Percentiles rank a stretch among this genome's conserved stretches.
These are phyloP conservation scores for Serranus cabrilla DNA, from an alignment of 2,797 vertebrate genomes.

Conservation along the genomic window DNA sequence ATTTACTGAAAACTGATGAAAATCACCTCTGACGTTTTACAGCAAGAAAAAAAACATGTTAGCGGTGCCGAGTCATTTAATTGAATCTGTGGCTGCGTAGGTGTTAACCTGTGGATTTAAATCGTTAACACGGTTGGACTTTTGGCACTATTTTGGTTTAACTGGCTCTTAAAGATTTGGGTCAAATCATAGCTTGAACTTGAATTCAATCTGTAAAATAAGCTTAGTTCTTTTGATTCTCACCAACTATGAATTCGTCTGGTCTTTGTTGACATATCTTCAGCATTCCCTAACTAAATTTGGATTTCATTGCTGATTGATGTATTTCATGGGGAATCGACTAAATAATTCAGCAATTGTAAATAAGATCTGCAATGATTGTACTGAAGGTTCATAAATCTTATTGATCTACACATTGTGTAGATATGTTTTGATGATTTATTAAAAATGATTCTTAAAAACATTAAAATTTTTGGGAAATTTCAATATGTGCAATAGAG, in stretches of 20 bases:
- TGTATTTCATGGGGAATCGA: slow-evolving; percentile 62
- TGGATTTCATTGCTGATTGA: slow-evolving; percentile 58
- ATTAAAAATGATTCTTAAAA: slow-evolving; percentile 84
- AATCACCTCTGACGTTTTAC: slow-evolving; percentile 15
- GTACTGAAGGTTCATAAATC: slow-evolving; percentile 85
- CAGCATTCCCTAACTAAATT: slow-evolving; percentile 50
- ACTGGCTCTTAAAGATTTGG: slow-evolving; percentile 3
- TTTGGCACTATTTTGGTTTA: slow-evolving; percentile 14
- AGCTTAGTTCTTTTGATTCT: slow-evolving; percentile 25
- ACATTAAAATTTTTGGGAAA: slow-evolving; percentile 10
- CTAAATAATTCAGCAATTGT: slow-evolving; percentile 79
- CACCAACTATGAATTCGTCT: slow-evolving; percentile 13
- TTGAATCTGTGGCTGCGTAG: slow-evolving; percentile 13
- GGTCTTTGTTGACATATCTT: slow-evolving; percentile 46
- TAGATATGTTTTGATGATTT: slow-evolving; percentile 85
- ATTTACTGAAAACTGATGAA: slow-evolving; percentile 29
- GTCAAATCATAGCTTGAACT: slow-evolving; percentile 3
- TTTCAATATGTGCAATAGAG: not conserved
- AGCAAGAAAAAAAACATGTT: slow-evolving; percentile 30
- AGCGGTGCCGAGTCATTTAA: slow-evolving; percentile 16
- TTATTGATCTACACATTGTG: slow-evolving; percentile 83
- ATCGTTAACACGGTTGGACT: slow-evolving; percentile 4
- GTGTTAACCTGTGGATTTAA: slow-evolving; percentile 52
- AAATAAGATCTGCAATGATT: slow-evolving; percentile 85
- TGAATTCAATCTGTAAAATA: slow-evolving; percentile 17